A percentile compares a stretch with the other conserved stretches of the same genome.
These are phyloP conservation scores for Falco naumanni DNA, from an alignment of 2,797 vertebrate species.

Conservation along the genomic window DNA sequence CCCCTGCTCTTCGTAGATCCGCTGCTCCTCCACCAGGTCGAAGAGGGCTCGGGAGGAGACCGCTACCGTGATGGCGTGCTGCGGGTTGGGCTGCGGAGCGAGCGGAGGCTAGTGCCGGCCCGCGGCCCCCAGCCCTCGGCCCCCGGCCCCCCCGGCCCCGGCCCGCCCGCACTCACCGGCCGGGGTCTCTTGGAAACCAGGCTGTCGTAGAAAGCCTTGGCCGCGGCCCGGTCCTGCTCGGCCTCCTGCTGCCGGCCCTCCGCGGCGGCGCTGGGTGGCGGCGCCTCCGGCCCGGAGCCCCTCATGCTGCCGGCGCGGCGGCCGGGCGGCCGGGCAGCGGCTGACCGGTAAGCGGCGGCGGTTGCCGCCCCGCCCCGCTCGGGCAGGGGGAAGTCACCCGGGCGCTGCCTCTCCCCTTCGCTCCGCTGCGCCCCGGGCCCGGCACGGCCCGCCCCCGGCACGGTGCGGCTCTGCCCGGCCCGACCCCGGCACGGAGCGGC, in stretches of 20 bases:
- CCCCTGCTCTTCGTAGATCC: conserved; percentile 86
- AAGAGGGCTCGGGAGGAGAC: conserved; percentile 93
- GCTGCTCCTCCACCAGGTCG: conserved; percentile 87
- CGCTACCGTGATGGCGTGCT: conserved; percentile 88
- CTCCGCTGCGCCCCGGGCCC: background rate
- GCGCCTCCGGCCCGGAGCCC: background rate
- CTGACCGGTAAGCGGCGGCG: background rate
- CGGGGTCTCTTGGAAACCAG: conserved; percentile 52
- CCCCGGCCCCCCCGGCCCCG: background rate
- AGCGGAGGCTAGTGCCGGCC: background rate
- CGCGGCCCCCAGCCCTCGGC: background rate
- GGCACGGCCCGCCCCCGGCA: background rate
- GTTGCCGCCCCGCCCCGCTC: background rate
- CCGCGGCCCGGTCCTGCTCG: conserved; percentile 61
- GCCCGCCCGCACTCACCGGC: conserved; percentile 56
- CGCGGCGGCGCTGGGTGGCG: background rate
- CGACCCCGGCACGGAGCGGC: background rate
- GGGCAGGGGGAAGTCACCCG: background rate
- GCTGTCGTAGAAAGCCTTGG: conserved; percentile 70
- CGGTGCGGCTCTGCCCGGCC: background rate
- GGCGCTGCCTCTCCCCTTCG: background rate
- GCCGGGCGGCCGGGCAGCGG: no score
- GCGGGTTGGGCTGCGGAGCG: conserved; percentile 86
- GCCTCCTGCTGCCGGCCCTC: background rate
- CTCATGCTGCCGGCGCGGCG: conserved; percentile 16